Conservation (phyloP, 2,888 invertebrate species). For the Cosmia trapezina region DNA sequence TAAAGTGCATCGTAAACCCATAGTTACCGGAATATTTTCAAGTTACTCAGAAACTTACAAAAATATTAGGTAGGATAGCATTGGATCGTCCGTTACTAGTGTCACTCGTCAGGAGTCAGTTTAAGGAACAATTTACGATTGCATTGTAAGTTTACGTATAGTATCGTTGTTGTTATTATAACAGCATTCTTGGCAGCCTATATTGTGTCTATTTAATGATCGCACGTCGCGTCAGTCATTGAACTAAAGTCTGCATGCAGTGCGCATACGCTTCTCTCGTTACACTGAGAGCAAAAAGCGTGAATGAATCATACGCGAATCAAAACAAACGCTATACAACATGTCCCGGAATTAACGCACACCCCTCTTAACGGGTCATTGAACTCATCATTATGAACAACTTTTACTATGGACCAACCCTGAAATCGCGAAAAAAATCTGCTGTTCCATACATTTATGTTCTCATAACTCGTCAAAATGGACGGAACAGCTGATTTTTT, state of each 20-base stretch:
- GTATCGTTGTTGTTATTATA: conserved; percentile 65
- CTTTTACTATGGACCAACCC: too few species aligned
- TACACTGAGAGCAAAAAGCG: conserved; percentile 55
- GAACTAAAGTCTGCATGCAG: conserved; percentile 65
- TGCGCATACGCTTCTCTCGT: conserved; percentile 53
- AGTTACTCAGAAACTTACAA: conserved; percentile 25
- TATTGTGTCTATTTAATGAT: conserved; percentile 69
- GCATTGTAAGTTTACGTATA: conserved; percentile 34
- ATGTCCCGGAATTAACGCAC: too few species aligned
- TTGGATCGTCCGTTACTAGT: conserved; percentile 42
- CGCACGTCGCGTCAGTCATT: conserved; percentile 66
- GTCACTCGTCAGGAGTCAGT: conserved; percentile 56
- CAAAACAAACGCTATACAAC: conserved; percentile 53
- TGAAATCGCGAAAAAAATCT: too few species aligned
- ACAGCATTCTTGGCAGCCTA: conserved; percentile 65
- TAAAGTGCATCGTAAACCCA: conserved; percentile 48
- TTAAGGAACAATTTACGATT: conserved; percentile 55
- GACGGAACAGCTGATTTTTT: too few species aligned
- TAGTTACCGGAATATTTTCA: conserved; percentile 35
- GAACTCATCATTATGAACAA: too few species aligned
- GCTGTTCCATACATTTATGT: too few species aligned
- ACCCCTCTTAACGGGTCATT: too few species aligned
- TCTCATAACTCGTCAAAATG: too few species aligned
- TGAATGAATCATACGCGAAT: conserved; percentile 60
- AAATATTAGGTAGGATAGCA: conserved; percentile 18